phyloP scores from a whole-genome alignment of 2,797 vertebrate species.

The Chiloscyllium punctatum region DNA sequence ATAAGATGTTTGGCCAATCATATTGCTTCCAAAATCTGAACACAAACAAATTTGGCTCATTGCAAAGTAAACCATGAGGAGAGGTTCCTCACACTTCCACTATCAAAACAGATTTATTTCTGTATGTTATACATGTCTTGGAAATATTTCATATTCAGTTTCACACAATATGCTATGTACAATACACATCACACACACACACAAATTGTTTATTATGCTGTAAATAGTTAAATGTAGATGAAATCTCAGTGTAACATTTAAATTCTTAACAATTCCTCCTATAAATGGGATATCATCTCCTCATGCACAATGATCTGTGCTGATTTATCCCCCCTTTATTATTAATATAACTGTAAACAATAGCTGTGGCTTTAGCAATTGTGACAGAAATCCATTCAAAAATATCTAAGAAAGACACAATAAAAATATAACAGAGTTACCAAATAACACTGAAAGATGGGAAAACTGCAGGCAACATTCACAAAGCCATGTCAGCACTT shows the following conservation, averaged over 20 bases:
- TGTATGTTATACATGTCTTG: slow-evolving; percentile 30
- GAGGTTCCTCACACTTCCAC: neutral
- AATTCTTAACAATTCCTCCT: slow-evolving; percentile 27
- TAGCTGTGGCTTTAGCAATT: neutral
- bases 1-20: neutral
- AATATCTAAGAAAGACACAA: neutral
- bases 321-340: neutral
- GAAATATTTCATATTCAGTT: neutral
- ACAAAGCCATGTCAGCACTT: neutral
- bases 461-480: neutral
- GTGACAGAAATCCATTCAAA: neutral
- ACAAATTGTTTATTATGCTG: neutral
- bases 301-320: neutral
- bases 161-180: slow-evolving; percentile 34
- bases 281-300: neutral
- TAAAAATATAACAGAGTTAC: neutral
- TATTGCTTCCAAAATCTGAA: neutral
- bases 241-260: slow-evolving; percentile 11
- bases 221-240: slow-evolving; percentile 32
- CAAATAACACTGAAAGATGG: neutral
- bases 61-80: neutral
- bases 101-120: slow-evolving; percentile 17
- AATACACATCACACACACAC: slow-evolving; percentile 23
- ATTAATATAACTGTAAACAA: slow-evolving; percentile 38
- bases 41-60: neutral